Evolutionary conservation across 1,140 invertebrate species (phyloP).

Genomic region (Megalopta genalis): DNA sequence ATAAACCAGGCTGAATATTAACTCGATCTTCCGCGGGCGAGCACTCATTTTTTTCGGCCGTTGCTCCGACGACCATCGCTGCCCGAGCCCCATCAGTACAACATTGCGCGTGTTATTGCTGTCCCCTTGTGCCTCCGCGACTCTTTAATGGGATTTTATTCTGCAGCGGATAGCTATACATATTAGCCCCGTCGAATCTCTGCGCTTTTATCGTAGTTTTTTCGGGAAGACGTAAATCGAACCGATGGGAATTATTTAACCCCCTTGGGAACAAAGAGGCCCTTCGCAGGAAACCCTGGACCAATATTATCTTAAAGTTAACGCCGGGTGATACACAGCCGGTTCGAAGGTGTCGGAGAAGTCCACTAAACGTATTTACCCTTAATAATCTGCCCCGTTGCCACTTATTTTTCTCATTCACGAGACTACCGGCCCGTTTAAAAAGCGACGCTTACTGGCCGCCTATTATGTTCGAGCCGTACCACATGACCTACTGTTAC

Average conservation of each 20-base stretch:
- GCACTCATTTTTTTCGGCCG: constrained; percentile 3
- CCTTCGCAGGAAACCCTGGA: not conserved
- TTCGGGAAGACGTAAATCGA: not conserved
- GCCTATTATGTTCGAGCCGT: too few species aligned
- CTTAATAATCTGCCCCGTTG: too few species aligned
- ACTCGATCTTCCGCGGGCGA: constrained; percentile 25
- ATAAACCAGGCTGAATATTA: constrained; percentile 45
- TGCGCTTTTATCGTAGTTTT: not conserved
- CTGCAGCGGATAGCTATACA: too few species aligned
- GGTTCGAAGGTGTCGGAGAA: not conserved
- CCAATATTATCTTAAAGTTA: not conserved
- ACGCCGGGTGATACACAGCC: not conserved
- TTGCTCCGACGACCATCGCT: not conserved
- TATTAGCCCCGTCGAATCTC: not conserved
- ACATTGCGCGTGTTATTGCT: constrained; percentile 15
- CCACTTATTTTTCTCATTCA: not conserved
- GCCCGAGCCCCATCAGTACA: not conserved
- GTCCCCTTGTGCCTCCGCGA: not conserved
- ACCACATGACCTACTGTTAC: too few species aligned
- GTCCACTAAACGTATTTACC: not conserved
- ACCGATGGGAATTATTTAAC: not conserved
- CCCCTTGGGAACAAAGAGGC: not conserved
- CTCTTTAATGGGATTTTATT: constrained; percentile 11
- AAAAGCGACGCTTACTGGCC: too few species aligned
- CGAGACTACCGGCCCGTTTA: too few species aligned